These are phyloP conservation scores for Lophochroa leadbeateri DNA, from an alignment of 2,113 vertebrate species.

Conservation along the genomic window DNA sequence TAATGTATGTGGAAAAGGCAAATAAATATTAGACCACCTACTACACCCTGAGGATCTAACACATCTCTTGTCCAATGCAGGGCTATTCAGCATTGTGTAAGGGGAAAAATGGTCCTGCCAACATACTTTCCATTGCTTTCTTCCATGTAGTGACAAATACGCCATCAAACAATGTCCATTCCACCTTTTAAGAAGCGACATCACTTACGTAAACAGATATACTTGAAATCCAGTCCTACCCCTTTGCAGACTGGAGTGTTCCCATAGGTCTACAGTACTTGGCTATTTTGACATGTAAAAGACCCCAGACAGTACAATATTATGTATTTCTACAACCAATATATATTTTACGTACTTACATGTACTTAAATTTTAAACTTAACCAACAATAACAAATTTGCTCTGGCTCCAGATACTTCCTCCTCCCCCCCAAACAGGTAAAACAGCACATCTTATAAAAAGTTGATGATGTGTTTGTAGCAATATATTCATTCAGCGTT, in stretches of 20 bases:
- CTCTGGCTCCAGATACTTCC: not conserved
- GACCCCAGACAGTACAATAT: not conserved
- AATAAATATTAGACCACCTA: constrained; percentile 23
- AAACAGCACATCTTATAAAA: not conserved
- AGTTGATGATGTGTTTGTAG: not conserved
- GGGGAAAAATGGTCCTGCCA: not conserved
- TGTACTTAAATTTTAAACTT: not conserved
- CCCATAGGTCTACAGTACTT: not conserved
- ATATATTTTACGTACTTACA: not conserved
- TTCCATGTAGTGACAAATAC: not conserved
- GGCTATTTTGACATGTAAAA: not conserved
- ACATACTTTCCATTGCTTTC: not conserved
- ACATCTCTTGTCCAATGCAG: not conserved
- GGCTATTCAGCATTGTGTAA: not conserved
- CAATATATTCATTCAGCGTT: not conserved
- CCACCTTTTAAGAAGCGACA: not conserved
- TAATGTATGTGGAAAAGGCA: not conserved
- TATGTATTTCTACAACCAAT: not conserved
- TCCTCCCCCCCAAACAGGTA: not conserved
- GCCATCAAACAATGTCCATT: not conserved
- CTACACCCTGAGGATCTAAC: not conserved
- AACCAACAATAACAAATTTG: not conserved
- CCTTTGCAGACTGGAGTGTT: not conserved
- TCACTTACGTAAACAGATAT: not conserved
- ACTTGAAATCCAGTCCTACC: not conserved